Base-by-base conservation (phyloP, 2,797 vertebrate genomes). In the Sebastes elongatus region DNA sequence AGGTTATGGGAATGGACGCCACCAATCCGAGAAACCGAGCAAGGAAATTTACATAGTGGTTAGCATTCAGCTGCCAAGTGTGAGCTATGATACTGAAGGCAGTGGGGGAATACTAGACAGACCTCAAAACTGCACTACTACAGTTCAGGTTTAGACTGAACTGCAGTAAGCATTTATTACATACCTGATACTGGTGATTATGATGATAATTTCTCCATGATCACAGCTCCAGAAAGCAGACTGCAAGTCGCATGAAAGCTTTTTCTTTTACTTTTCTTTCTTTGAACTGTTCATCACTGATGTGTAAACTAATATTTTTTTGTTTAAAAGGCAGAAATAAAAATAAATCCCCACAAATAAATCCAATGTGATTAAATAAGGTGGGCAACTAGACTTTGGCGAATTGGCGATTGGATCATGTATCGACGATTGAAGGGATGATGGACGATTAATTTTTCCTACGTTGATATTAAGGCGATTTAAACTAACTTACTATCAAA, bases 11-110 rank as follows among this genome's bases (percentile, higher is more conserved):
- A 74, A 81, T 8, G 62, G 67, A 20, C 74, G 79, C 33, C 42
- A 87, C 83, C 74, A 74, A 77, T 82, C 71, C 60, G 13, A 82
- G 71, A 86, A 87, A 86, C 72, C 20, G 5, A 78, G 83, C 38
- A 23, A 46, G 71, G 74, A 79, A 67, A 69, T 83, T 64, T 71
- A 80, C 85, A 84, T 74, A 32, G 81, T 60, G 82, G 83, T 86
- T 84, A 46, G 23, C 46, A 42, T 78, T 85, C 68, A 64, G 63
- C 66, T 79, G 91, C 86, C 84, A 85, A 75, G 80, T 22, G 22
- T 27, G 53, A 82, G 74, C 61, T 59, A 33, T 38, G 64, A 76
- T 74, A 61, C 68, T 56, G 30, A 80, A 69, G 5, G 69, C 76
- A 67, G 55, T 10, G 46, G 49, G 49, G 57, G 42, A 76, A 69